These are phyloP conservation scores for Microchirus variegatus DNA, from an alignment of 2,797 vertebrate genomes.

Conservation along the genomic window DNA sequence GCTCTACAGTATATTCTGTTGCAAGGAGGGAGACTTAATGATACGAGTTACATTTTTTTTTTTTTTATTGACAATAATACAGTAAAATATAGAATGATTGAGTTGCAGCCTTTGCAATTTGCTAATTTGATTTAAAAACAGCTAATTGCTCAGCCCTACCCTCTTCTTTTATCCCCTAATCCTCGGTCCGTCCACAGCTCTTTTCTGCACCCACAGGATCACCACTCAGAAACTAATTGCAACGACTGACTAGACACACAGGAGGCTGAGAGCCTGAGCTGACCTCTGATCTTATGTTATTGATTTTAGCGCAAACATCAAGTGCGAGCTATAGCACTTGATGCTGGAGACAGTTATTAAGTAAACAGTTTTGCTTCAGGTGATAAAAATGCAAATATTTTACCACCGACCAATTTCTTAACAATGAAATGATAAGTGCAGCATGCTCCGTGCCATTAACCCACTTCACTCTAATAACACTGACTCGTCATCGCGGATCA, in stretches of 20 bases:
- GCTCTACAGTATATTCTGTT: too few relatives aligned
- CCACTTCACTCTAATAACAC: neutral
- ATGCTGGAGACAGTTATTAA: slow-evolving; percentile 2
- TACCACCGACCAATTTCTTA: neutral
- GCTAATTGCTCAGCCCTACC: too few relatives aligned
- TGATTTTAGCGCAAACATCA: slow-evolving; percentile 14
- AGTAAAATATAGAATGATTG: too few relatives aligned
- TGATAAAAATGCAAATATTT: slow-evolving; percentile 1
- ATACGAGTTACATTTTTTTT: too few relatives aligned
- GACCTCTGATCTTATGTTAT: slow-evolving; percentile 35
- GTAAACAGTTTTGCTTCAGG: neutral
- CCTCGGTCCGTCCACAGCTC: too few relatives aligned
- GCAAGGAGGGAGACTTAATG: too few relatives aligned
- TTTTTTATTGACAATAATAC: too few relatives aligned
- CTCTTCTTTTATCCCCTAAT: too few relatives aligned
- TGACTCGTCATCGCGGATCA: neutral
- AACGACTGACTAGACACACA: slow-evolving; percentile 19
- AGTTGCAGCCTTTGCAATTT: too few relatives aligned
- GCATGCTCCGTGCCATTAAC: neutral
- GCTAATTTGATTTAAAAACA: too few relatives aligned
- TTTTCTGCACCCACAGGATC: too few relatives aligned
- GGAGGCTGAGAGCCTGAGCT: slow-evolving; percentile 19
- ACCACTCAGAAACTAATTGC: slow-evolving; percentile 39
- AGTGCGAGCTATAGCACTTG: slow-evolving; percentile 3
- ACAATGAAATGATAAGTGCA: neutral